Base-by-base conservation (phyloP, 2,888 invertebrate species). In the Pantelozetes paolii region DNA sequence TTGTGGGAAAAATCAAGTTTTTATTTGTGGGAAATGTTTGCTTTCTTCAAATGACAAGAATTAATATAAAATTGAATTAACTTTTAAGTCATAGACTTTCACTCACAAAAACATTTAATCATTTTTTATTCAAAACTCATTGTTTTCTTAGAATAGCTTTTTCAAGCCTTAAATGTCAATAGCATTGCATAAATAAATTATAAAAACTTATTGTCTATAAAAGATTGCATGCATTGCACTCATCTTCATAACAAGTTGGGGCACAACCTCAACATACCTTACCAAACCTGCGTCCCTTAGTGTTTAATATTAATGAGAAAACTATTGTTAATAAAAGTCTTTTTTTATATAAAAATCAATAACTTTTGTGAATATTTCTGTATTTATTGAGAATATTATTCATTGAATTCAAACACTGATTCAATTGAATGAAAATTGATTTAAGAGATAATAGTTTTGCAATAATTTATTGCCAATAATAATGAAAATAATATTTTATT, bases 81-180 rank as follows among this genome's bases (percentile, higher is more conserved):
- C 57, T 57, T 57, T 57, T 57, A 57, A 57, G n/a, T n/a, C n/a
- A n/a, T 57, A 28, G 57, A 57, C 57, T 57, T 57, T 57, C 57
- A 57, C 57, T 57, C 28, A 57, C 13, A 57, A 28, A 57, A 28
- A 11, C 2, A 2, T 28, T 28, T 8, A 8, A 15, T 23, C 23
- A 23, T 45, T 45, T 45, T 45, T 50, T 6, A 50, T 50, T 2
- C 20, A 28, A 57, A 57, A 28, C 1, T 57, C 28, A n/a, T 1
- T 8, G 3, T 57, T 13, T 50, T 50, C 20, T 50, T 50, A 50
- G n/a, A 5, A 50, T 50, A n/a, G n/a, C 20, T 50, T 50, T 50
- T 50, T n/a, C 1, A 50, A 28, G 3, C 28, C 13, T 9, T 23
- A 57, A 57, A 57, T 23, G 57, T 57, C 57, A 28, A 57, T 57